Evolutionary conservation across 2,888 invertebrate genomes (phyloP).

Genomic region (Amaurobius ferox): DNA sequence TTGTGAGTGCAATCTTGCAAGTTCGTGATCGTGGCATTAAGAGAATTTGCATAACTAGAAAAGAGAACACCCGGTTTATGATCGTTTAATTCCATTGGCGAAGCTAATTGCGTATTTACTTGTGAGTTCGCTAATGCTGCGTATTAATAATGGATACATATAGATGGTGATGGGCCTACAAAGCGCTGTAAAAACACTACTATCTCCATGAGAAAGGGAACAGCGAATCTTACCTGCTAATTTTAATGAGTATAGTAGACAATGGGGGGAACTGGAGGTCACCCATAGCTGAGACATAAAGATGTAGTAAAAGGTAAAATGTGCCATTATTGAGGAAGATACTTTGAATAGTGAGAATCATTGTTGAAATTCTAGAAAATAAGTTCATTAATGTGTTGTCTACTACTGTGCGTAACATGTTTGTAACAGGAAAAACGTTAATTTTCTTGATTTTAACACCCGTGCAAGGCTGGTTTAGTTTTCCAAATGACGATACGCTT

Average conservation of each 20-base stretch:
- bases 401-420: no score
- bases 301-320: background rate
- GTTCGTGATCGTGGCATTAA: slow-evolving; percentile 52
- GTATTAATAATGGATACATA: slow-evolving; percentile 39
- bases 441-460: no score
- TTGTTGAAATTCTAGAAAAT: no score
- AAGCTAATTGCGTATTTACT: slow-evolving; percentile 65
- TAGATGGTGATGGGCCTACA: background rate
- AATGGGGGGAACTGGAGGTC: background rate
- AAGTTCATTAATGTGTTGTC: no score
- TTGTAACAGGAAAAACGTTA: no score
- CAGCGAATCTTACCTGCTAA: background rate
- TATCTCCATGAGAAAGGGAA: background rate
- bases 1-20: slow-evolving; percentile 12
- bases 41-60: slow-evolving; percentile 28
- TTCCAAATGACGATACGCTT: no score
- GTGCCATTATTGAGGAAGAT: background rate
- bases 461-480: no score
- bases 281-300: background rate
- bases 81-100: slow-evolving; percentile 17
- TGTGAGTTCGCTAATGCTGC: slow-evolving; percentile 31
- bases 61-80: background rate
- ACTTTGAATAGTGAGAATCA: background rate
- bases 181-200: slow-evolving; percentile 23
- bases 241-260: background rate